Percentiles rank a stretch among this genome's conserved stretches.
Conservation (phyloP, 2,888 invertebrate species). For the Clitarchus hookeri region DNA sequence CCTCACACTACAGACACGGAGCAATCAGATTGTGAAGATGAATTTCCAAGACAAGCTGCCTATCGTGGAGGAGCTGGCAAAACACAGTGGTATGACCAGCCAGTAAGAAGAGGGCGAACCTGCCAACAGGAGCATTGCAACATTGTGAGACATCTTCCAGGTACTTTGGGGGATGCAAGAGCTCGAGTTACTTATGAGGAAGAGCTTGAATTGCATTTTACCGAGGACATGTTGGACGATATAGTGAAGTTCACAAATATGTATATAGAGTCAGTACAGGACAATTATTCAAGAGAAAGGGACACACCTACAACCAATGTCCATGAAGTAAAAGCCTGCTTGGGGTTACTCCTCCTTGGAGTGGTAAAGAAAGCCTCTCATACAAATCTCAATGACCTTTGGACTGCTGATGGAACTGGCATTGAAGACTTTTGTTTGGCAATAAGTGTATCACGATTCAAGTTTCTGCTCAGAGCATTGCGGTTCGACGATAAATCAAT, state of each 20-base stretch:
- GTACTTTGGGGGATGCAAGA: neutral
- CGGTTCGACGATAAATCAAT: neutral
- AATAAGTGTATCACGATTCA: neutral
- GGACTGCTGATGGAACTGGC: slow-evolving; percentile 10
- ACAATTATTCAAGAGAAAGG: too few relatives aligned
- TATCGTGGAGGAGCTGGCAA: neutral
- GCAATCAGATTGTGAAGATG: slow-evolving; percentile 10
- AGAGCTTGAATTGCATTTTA: neutral
- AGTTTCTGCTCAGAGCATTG: neutral
- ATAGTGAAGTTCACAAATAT: neutral
- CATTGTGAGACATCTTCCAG: neutral
- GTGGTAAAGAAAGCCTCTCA: neutral
- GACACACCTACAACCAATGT: neutral
- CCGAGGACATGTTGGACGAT: neutral
- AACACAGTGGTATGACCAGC: neutral
- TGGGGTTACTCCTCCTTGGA: neutral
- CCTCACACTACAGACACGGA: neutral
- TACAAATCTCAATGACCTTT: slow-evolving; percentile 6
- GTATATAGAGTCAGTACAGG: too few relatives aligned
- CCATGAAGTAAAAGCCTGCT: slow-evolving; percentile 15
- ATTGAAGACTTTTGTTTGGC: slow-evolving; percentile 4
- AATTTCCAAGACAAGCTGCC: neutral
- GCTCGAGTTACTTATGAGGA: too few relatives aligned
- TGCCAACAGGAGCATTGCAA: neutral
- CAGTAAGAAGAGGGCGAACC: neutral